These are phyloP conservation scores for Lochmaea crataegi DNA, from an alignment of 2,888 invertebrate genomes.

Conservation along the genomic window DNA sequence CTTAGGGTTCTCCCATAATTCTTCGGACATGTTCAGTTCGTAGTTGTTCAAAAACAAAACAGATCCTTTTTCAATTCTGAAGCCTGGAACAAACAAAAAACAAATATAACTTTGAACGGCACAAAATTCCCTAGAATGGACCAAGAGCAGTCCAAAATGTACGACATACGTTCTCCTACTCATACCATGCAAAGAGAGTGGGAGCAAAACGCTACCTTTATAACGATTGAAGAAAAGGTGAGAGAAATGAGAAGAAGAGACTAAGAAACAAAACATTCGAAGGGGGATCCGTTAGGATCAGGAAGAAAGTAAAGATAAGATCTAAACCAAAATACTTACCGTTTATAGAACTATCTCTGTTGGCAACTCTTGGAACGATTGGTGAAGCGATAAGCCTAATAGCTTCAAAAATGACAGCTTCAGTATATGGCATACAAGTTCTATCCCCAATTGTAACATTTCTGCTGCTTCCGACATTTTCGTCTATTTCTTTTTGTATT, in stretches of 20 bases:
- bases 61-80: constrained; percentile 71
- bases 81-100: constrained; percentile 65
- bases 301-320: too few relatives aligned
- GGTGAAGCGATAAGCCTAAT: constrained; percentile 75
- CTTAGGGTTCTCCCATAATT: constrained; percentile 72
- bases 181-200: too few relatives aligned
- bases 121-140: constrained; percentile 6
- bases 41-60: constrained; percentile 77
- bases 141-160: too few relatives aligned
- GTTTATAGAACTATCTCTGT: constrained; percentile 71
- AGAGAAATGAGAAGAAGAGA: too few relatives aligned
- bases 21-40: constrained; percentile 73
- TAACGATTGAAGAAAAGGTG: too few relatives aligned
- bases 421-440: constrained; percentile 70
- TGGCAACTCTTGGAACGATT: constrained; percentile 76
- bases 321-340: constrained; percentile 64
- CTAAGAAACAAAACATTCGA: too few relatives aligned
- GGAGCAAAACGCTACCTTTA: too few relatives aligned
- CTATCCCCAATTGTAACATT: constrained; percentile 63
- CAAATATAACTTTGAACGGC: too few relatives aligned
- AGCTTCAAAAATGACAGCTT: constrained; percentile 72
- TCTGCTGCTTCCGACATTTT: constrained; percentile 55
- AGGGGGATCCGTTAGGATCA: too few relatives aligned
- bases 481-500: constrained; percentile 70
- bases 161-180: too few relatives aligned